A percentile compares a stretch with the other conserved stretches of the same genome.
Evolutionary conservation across 2,888 invertebrate genomes (phyloP).

Genomic region (Melanchra persicariae): DNA sequence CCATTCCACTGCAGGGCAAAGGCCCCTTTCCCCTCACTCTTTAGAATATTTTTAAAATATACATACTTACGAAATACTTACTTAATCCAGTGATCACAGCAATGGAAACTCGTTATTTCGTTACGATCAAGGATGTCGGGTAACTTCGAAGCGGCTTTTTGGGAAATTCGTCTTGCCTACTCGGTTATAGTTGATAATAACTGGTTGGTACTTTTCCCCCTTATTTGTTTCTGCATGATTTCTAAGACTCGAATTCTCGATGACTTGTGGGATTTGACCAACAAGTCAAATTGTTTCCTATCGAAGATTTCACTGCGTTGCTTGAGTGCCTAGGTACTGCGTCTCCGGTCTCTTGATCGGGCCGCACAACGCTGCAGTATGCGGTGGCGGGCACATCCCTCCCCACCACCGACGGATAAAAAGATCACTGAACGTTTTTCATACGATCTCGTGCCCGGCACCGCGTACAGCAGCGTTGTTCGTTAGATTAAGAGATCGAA

Average conservation of each 20-base stretch:
- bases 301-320: not conserved
- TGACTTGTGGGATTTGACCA: not conserved
- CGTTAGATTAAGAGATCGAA: too few species aligned
- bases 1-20: too few species aligned
- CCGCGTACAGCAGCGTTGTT: too few species aligned
- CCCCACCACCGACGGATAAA: too few species aligned
- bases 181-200: too few species aligned
- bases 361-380: too few species aligned
- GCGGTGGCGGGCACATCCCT: too few species aligned
- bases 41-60: not conserved
- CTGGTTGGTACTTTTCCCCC: not conserved
- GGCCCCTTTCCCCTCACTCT: rapidly evolving
- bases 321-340: not conserved
- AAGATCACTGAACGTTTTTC: too few species aligned
- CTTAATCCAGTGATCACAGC: not conserved
- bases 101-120: not conserved
- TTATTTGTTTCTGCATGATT: not conserved
- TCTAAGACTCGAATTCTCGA: not conserved
- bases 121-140: too few species aligned
- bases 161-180: too few species aligned
- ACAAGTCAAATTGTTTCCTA: not conserved
- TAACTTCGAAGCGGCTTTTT: not conserved
- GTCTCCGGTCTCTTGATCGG: not conserved
- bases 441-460: too few species aligned
- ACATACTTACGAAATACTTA: conserved; percentile 27